These are phyloP conservation scores for Pyrrhura leucotis DNA, from an alignment of 2,797 vertebrate genomes.

Conservation along the genomic window DNA sequence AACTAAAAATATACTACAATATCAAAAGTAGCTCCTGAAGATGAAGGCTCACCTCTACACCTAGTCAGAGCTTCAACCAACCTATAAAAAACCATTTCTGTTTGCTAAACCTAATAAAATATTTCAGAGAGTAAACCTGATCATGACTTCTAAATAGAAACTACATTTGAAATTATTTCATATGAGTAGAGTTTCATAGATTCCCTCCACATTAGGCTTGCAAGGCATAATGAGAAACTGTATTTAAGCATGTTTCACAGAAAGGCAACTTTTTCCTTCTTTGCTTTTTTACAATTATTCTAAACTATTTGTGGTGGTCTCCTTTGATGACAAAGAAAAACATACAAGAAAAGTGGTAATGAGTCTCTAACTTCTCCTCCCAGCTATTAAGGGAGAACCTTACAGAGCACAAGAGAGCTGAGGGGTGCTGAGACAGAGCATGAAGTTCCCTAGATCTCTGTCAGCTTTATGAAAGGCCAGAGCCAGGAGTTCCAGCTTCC, in stretches of 20 bases:
- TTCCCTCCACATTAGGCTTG: neutral
- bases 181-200: neutral
- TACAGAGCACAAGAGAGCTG: neutral
- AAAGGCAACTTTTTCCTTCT: neutral
- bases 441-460: neutral
- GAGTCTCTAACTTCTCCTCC: neutral
- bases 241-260: neutral
- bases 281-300: neutral
- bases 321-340: neutral
- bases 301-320: neutral
- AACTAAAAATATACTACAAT: neutral
- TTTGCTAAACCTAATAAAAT: neutral
- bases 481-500: neutral
- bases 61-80: neutral
- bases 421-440: neutral
- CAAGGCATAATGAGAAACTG: neutral
- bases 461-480: neutral
- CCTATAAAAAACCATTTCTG: neutral
- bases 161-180: neutral
- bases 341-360: neutral
- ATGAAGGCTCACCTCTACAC: neutral
- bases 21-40: neutral
- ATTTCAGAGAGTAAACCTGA: neutral
- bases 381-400: neutral
- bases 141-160: neutral